Base-by-base conservation (phyloP, 2,113 vertebrate genomes). In the Megalops atlanticus region DNA sequence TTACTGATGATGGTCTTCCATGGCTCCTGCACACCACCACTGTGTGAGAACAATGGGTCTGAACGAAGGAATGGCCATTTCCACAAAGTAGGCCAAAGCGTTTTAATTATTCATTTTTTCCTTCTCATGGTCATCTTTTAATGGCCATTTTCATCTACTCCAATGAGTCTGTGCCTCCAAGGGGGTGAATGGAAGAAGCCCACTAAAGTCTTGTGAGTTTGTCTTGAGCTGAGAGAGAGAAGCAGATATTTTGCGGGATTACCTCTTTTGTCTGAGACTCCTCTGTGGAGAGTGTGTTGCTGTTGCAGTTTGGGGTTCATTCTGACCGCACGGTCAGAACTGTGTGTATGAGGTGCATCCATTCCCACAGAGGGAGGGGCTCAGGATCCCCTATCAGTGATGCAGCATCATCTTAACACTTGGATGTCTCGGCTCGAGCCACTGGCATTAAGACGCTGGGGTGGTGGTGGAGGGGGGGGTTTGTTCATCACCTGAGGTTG, bases 1-100 rank as follows among this genome's bases (percentile, higher is more conserved):
- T 64, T 64, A 11, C 58, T 64, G 31, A 64, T 31, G 58, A 31
- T 31, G 24, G 58, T 27, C 5, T 31, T 64, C 31, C 31, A 24
- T 24, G n/a, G 58, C 58, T n/a, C n/a, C n/a, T n/a, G 8, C 2
- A 1, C 10, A 64, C 54, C 54, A 31, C 54, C 31, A n/a, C 1
- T n/a, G n/a, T 8, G 58, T 64, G 7, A 10, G 5, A 5, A 64
- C 58, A 64, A 31, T 31, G 58, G 58, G 2, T n/a, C 10, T n/a
- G 24, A 64, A 31, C n/a, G 10, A 31, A 52, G 3, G n/a, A 49
- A 21, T 33, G 43, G 47, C 16, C 74, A 35, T 76, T 76, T 33
- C n/a, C 74, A 35, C 74, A 76, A 76, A 45, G 74, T 49, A 76
- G 74, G 74, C 40, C 74, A 36, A 43, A 75, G 27, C 73, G 45